A percentile compares a stretch with the other conserved stretches of the same genome.
Conservation (phyloP, 2,113 vertebrate species). For the Cinclus mexicanus region DNA sequence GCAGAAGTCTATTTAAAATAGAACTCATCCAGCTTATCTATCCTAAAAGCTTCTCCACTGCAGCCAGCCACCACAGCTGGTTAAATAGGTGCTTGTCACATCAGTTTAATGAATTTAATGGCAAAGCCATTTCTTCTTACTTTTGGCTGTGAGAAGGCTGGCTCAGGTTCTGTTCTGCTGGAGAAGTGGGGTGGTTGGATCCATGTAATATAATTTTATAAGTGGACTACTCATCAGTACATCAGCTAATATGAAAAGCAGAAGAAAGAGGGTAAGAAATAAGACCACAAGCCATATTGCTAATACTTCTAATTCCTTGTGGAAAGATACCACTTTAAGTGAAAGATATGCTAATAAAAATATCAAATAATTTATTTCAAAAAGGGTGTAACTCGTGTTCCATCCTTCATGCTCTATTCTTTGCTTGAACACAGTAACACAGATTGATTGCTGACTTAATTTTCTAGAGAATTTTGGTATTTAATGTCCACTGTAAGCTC, state of each 20-base stretch:
- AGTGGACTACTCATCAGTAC: slow-evolving; percentile 28
- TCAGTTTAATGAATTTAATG: slow-evolving; percentile 60
- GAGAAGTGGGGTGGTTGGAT: slow-evolving; percentile 9
- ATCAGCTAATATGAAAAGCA: slow-evolving; percentile 37
- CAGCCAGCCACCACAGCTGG: slow-evolving; percentile 28
- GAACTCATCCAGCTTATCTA: slow-evolving; percentile 38
- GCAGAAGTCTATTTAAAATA: neutral
- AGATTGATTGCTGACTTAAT: neutral
- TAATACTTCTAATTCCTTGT: neutral
- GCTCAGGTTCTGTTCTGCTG: slow-evolving; percentile 27
- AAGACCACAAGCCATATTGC: neutral
- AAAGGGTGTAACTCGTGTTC: neutral
- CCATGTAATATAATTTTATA: slow-evolving; percentile 45
- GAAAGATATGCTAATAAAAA: slow-evolving; percentile 18
- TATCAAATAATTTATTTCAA: neutral
- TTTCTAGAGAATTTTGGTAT: neutral
- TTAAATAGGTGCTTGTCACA: slow-evolving; percentile 58
- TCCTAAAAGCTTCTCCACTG: slow-evolving; percentile 44
- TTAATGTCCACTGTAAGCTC: neutral
- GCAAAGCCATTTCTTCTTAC: slow-evolving; percentile 52
- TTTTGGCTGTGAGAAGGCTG: slow-evolving; percentile 56
- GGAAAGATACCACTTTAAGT: slow-evolving; percentile 24
- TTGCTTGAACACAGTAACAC: neutral
- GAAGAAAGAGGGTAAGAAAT: neutral
- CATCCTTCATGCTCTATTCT: neutral